These are phyloP conservation scores for Eclectus roratus DNA, from an alignment of 2,113 vertebrate genomes.

Conservation along the genomic window DNA sequence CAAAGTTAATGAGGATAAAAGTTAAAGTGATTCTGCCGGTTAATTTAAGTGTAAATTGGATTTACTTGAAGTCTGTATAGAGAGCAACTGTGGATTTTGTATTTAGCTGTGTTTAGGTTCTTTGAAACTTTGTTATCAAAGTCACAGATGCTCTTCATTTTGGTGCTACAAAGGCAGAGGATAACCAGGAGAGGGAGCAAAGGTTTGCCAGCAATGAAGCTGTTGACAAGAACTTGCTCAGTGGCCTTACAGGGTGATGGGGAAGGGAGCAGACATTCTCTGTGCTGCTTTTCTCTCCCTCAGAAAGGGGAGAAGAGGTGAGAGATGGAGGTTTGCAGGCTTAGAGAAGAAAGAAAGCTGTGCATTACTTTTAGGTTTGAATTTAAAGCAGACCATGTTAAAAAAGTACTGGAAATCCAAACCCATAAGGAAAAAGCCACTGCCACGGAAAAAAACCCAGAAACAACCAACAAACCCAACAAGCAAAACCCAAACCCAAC, in stretches of 20 bases:
- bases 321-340: not conserved
- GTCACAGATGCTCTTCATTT: not conserved
- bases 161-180: not conserved
- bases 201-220: not conserved
- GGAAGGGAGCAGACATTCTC: not conserved
- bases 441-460: accelerated
- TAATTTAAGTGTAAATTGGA: not conserved
- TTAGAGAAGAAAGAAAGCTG: not conserved
- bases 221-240: not conserved
- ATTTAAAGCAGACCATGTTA: not conserved
- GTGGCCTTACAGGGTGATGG: not conserved
- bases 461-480: not conserved
- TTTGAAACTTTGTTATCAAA: not conserved
- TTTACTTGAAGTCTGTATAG: not conserved
- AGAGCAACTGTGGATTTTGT: not conserved
- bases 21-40: not conserved
- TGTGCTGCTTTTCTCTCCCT: not conserved
- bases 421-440: not conserved
- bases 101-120: not conserved
- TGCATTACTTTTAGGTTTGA: not conserved
- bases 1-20: not conserved
- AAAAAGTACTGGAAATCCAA: not conserved
- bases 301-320: not conserved
- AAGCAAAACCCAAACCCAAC: not conserved
- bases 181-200: constrained; percentile 51